Evolutionary conservation across 2,888 invertebrate species (phyloP).

Genomic region (Protodeltote pygarga): DNA sequence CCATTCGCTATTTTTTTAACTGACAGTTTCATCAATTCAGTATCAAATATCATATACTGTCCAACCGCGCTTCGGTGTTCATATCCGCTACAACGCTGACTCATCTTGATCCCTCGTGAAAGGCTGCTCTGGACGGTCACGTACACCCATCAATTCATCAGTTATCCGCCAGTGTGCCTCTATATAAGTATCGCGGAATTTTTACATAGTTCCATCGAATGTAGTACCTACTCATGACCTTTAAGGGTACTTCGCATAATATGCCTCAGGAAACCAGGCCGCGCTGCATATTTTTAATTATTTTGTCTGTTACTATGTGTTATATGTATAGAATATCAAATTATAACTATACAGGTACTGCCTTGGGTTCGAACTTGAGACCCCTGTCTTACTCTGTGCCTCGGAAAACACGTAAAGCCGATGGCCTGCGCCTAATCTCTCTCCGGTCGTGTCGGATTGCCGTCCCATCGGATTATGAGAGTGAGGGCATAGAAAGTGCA

Average conservation of each 20-base stretch:
- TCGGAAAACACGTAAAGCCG: no score
- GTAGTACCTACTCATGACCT: conserved; percentile 7
- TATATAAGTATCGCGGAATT: conserved; percentile 36
- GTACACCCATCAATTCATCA: conserved; percentile 53
- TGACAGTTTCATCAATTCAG: conserved; percentile 37
- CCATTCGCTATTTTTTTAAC: conserved; percentile 15
- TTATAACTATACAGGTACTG: no score
- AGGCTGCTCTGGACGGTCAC: conserved; percentile 44
- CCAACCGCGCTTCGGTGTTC: conserved; percentile 37
- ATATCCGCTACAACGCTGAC: conserved; percentile 44
- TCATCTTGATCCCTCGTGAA: conserved; percentile 45
- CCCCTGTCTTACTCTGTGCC: no score
- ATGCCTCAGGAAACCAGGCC: conserved; percentile 10
- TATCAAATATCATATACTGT: conserved; percentile 45
- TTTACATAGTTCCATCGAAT: conserved; percentile 28
- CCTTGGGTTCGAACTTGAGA: no score
- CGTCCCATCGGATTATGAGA: no score
- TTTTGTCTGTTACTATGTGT: background rate
- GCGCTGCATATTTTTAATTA: background rate
- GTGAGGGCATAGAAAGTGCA: no score
- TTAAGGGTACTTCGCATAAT: conserved; percentile 26
- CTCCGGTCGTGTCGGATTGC: no score
- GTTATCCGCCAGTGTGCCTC: conserved; percentile 42
- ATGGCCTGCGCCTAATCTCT: no score
- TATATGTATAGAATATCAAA: background rate